These are phyloP conservation scores for Heterochromis multidens DNA, from an alignment of 2,113 vertebrate genomes.

Conservation along the genomic window DNA sequence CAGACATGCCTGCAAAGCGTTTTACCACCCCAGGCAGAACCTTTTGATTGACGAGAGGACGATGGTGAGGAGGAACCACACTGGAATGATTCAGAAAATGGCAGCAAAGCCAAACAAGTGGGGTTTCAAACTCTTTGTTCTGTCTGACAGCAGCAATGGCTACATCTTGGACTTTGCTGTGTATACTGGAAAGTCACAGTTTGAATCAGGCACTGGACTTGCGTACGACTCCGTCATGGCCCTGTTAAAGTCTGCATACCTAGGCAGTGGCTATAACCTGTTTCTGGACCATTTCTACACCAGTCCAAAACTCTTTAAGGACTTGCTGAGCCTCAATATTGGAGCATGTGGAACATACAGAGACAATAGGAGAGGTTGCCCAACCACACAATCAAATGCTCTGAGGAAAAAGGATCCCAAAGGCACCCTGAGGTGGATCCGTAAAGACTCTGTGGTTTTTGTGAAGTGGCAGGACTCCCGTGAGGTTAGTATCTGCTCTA, in stretches of 20 bases:
- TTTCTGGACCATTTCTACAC: neutral
- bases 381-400: neutral
- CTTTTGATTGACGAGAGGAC: neutral
- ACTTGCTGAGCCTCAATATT: neutral
- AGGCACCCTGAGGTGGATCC: neutral
- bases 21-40: neutral
- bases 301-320: neutral
- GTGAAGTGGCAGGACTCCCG: neutral
- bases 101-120: neutral
- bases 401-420: neutral
- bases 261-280: neutral
- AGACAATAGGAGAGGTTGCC: neutral
- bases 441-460: neutral
- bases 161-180: neutral
- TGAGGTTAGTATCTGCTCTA: neutral
- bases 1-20: neutral
- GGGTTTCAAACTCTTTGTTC: neutral
- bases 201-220: neutral
- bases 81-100: neutral
- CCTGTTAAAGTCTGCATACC: neutral
- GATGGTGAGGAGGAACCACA: neutral
- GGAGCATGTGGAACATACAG: neutral
- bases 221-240: neutral
- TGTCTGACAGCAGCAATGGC: neutral
- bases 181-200: neutral